Conservation (phyloP, 2,888 invertebrate genomes). For the Chymomyza caudatula region DNA sequence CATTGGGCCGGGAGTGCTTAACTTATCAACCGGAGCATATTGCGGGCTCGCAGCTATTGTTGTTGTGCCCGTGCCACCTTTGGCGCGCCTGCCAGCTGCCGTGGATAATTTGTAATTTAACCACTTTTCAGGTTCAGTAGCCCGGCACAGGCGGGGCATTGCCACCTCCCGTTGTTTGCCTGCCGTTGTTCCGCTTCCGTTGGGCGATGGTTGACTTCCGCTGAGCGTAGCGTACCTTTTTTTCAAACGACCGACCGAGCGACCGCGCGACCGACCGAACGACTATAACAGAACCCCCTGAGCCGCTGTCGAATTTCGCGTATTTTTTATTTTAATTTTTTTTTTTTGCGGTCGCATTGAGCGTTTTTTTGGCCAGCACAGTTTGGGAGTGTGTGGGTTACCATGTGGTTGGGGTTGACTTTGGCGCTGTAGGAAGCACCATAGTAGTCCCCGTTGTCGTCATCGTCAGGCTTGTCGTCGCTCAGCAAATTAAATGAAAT, state of each 20-base stretch:
- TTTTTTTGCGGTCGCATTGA: slow-evolving; percentile 28
- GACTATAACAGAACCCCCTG: neutral
- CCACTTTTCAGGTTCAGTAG: slow-evolving; percentile 78
- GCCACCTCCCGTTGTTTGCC: slow-evolving; percentile 13
- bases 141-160: slow-evolving; percentile 47
- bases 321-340: slow-evolving; percentile 32
- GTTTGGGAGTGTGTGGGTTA: neutral
- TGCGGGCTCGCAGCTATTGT: slow-evolving; percentile 21
- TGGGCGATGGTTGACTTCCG: slow-evolving; percentile 61
- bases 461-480: slow-evolving; percentile 27
- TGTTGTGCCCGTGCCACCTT: slow-evolving; percentile 20
- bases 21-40: slow-evolving; percentile 40
- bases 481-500: slow-evolving; percentile 76
- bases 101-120: slow-evolving; percentile 78
- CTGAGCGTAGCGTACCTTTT: slow-evolving; percentile 26
- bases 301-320: neutral
- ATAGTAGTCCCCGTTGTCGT: slow-evolving; percentile 22
- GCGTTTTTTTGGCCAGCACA: slow-evolving; percentile 21
- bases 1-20: slow-evolving; percentile 48
- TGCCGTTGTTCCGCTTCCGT: slow-evolving; percentile 52
- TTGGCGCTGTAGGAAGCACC: neutral
- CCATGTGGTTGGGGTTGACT: slow-evolving; percentile 13
- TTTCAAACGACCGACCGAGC: neutral
- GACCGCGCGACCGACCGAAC: no score
- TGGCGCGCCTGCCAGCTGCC: slow-evolving; percentile 57